These are phyloP conservation scores for Orbicella faveolata DNA, from an alignment of 64 coral and sea anemone genomes.

Conservation along the genomic window DNA sequence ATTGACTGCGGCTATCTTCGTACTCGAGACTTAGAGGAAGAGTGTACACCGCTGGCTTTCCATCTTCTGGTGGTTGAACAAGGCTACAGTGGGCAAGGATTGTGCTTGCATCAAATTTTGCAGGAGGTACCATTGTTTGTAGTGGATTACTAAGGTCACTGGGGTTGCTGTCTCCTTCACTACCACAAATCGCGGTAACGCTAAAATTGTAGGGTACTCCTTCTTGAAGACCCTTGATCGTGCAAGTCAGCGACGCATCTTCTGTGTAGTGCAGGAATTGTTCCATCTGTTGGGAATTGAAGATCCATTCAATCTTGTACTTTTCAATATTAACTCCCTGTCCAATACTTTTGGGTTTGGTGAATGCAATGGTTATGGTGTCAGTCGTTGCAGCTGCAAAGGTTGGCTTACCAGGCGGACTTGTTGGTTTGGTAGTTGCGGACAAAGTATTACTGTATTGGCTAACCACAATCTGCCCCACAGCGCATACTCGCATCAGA, in stretches of 20 bases:
- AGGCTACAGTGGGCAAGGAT: no score
- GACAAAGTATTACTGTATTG: background rate
- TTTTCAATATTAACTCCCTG: background rate
- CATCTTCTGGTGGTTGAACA: no score
- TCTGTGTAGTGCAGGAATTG: background rate
- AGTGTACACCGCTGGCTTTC: no score
- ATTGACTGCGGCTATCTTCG: no score
- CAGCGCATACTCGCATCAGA: background rate
- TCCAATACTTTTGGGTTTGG: background rate
- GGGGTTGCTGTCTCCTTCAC: no score
- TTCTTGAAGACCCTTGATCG: no score
- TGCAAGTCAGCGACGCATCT: background rate
- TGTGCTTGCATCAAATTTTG: no score
- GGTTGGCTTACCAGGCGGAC: slow-evolving; percentile 19
- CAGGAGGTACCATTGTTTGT: no score
- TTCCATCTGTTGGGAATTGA: slow-evolving; percentile 4
- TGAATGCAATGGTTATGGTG: background rate
- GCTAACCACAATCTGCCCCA: background rate
- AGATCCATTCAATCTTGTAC: slow-evolving; percentile 18
- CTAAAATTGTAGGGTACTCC: no score
- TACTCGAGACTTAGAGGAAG: no score
- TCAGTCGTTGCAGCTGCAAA: slow-evolving; percentile 15
- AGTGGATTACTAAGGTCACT: no score
- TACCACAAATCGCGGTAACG: no score
- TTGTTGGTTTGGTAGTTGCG: slow-evolving; percentile 25